Conservation (phyloP, 2,888 invertebrate genomes). For the Cremastobaeus sp. region DNA sequence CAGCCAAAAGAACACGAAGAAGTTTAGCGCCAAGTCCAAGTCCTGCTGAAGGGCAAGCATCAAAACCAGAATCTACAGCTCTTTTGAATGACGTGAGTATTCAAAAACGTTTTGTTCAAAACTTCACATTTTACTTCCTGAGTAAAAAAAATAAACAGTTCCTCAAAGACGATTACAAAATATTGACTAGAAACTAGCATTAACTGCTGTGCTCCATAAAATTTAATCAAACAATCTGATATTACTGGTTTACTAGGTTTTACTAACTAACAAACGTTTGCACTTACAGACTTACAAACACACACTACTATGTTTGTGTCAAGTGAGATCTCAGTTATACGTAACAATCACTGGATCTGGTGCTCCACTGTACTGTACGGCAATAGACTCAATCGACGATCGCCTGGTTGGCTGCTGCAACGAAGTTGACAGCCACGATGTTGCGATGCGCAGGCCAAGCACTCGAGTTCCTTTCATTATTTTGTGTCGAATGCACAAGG, state of each 20-base stretch:
- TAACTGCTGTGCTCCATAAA: no score
- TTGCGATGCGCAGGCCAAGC: conserved; percentile 84
- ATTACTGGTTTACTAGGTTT: no score
- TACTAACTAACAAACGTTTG: background rate
- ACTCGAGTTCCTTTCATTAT: conserved; percentile 88
- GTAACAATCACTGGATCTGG: conserved; percentile 79
- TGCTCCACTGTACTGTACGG: conserved; percentile 85
- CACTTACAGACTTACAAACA: conserved; percentile 71
- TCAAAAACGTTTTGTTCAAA: background rate
- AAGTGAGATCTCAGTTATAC: conserved; percentile 79
- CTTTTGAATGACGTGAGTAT: conserved; percentile 54
- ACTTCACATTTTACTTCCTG: background rate
- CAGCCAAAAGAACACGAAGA: conserved; percentile 72
- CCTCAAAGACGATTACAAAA: no score
- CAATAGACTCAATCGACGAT: conserved; percentile 86
- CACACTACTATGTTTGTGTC: conserved; percentile 80
- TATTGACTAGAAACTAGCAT: no score
- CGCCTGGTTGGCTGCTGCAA: conserved; percentile 90
- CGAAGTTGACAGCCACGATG: conserved; percentile 80
- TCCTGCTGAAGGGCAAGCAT: conserved; percentile 77
- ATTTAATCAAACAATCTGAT: background rate
- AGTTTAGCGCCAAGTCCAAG: conserved; percentile 77
- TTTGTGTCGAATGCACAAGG: conserved; percentile 88
- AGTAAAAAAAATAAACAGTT: no score
- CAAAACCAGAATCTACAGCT: conserved; percentile 78